A percentile compares a stretch with the other conserved stretches of the same genome.
Evolutionary conservation across 1,140 invertebrate species (phyloP).

Genomic region (Atta cephalotes): DNA sequence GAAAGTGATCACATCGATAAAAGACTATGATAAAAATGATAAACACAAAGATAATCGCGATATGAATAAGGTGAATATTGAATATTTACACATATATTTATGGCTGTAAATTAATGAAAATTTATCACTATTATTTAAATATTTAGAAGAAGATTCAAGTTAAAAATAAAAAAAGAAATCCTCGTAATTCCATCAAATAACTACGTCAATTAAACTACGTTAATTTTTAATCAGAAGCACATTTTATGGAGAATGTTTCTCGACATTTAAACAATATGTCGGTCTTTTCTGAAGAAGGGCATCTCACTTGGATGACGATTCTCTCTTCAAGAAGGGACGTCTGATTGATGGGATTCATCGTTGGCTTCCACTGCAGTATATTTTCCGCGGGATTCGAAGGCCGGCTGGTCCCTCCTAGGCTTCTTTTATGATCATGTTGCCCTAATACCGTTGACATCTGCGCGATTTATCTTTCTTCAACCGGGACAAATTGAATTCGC

Average conservation of each 20-base stretch:
- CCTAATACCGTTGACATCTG: constrained; percentile 85
- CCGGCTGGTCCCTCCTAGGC: constrained; percentile 11
- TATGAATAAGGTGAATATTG: background rate
- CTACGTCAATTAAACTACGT: background rate
- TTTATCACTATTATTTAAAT: background rate
- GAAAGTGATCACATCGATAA: too few species aligned
- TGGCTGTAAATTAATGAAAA: background rate
- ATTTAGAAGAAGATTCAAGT: background rate
- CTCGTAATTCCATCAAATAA: background rate
- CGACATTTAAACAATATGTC: background rate
- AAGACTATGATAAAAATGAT: too few species aligned
- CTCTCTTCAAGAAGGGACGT: background rate
- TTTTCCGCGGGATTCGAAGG: constrained; percentile 55
- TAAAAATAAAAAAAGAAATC: background rate
- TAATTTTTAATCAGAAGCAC: background rate
- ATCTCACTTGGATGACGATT: background rate
- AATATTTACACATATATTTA: background rate
- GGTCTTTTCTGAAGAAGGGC: background rate
- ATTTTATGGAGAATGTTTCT: background rate
- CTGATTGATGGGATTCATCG: background rate
- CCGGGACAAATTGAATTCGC: constrained; percentile 79
- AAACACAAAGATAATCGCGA: too few species aligned
- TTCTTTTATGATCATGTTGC: constrained; percentile 61
- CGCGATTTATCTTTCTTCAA: constrained; percentile 85
- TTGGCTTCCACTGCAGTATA: constrained; percentile 17